A percentile compares a stretch with the other conserved stretches of the same genome.
These are phyloP conservation scores for Taeniopygia guttata DNA, from an alignment of 2,797 vertebrate species.

Conservation along the genomic window DNA sequence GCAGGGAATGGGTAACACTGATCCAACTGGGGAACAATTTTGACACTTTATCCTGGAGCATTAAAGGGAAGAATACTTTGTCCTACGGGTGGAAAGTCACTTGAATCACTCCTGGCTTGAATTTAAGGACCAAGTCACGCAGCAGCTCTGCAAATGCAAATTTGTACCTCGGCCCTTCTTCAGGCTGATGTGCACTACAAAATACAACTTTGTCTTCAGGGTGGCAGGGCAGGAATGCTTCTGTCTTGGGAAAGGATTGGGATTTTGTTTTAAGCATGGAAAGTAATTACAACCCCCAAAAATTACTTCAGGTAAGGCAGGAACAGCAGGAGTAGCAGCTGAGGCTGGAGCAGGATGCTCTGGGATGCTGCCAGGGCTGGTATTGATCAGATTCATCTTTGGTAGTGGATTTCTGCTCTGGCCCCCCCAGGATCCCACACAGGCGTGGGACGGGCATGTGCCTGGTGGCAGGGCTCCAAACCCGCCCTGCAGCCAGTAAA, in stretches of 20 bases:
- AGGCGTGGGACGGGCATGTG: not conserved
- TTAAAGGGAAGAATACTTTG: not conserved
- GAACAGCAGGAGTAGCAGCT: not conserved
- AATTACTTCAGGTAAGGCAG: not conserved
- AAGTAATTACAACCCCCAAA: not conserved
- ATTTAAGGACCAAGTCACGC: not conserved
- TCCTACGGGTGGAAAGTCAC: not conserved
- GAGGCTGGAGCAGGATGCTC: not conserved
- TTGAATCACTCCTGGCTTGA: not conserved
- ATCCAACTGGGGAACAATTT: not conserved
- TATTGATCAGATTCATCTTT: not conserved
- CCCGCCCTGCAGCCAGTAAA: not conserved
- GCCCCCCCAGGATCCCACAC: rapidly evolving
- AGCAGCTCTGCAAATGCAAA: not conserved
- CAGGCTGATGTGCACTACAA: not conserved
- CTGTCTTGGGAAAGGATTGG: not conserved
- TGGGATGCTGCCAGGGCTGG: not conserved
- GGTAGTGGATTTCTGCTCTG: not conserved
- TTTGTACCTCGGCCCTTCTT: not conserved
- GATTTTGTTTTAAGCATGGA: not conserved
- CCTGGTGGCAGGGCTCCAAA: not conserved
- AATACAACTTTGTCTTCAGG: not conserved
- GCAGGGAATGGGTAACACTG: rapidly evolving
- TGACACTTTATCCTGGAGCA: not conserved
- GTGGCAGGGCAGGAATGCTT: not conserved